phyloP scores from a whole-genome alignment of 1,140 invertebrate genomes.

The Penaeus indicus region DNA sequence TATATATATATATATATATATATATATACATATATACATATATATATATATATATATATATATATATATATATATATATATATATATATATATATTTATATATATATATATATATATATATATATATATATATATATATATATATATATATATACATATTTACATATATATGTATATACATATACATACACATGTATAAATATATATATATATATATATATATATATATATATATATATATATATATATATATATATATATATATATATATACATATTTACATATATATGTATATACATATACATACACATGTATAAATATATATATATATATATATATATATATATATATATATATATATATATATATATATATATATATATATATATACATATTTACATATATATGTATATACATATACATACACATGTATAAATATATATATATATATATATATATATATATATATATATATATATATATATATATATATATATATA shows the following conservation, averaged over 20 bases:
- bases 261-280: no score
- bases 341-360: slow-evolving; percentile 6
- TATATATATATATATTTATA: neutral
- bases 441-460: slow-evolving; percentile 20
- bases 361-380: neutral
- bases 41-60: no score
- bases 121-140: slow-evolving; percentile 5
- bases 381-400: neutral
- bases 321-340: neutral
- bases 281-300: no score
- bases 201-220: neutral
- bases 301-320: no score
- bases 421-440: neutral
- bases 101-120: slow-evolving; percentile 2
- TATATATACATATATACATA: no score
- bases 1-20: no score
- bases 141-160: neutral
- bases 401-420: neutral
- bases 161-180: neutral
- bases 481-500: slow-evolving; percentile 12
- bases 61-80: no score
- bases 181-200: neutral
- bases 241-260: slow-evolving; percentile 3
- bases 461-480: slow-evolving; percentile 7
- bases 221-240: neutral